Evolutionary conservation across 1,140 invertebrate genomes (phyloP), one percentile per base, ranked within the genome.

Genomic region (Cydia fagiglandana): DNA sequence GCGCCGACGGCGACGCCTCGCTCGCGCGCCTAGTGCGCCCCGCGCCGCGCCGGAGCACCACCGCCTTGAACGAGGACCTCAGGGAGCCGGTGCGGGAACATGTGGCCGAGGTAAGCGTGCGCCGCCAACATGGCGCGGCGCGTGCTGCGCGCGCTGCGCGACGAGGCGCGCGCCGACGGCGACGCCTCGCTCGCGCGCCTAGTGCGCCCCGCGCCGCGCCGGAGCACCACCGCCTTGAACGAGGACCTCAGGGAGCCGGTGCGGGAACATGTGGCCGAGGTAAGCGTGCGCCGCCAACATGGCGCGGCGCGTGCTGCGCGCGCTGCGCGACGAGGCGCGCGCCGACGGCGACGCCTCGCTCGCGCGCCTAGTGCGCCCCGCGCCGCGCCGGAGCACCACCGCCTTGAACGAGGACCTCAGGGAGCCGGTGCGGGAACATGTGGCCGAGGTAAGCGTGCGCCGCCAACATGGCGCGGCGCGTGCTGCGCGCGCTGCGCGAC

Each of bases 241-340:
- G 64, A 79, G 15, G 87, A 87, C 41, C 75, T 88, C 5, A 76
- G 82, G 15, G 88, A 86, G 50, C 86, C 87, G 1, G 73, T 89
- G 1, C 38, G 87, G 5, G 87, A 88, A 64, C 86, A 88, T 50
- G 87, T 91, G 5, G 84, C 87, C n/a, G 90, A 90, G 86, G 88
- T 89, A 75, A 77, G 6, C 86, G 64, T 79, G 82, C 1, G 84
- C 84, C 0, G 83, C 76, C 6, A 91, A 91, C 78, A 86, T 89
- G 78, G 85, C 88, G 70, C 79, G 90, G 0, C 79, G 90, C 0
- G 83, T 92, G n/a, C 73, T 92, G 28, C 75, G 89, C 1, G 87
- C 88, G 0, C 79, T 92, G 4, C 73, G 89, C 0, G 89, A 92
- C 34, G 90, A 92, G 74, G 84, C 87, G 41, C 80, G 88, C 6